Conservation (phyloP, 2,888 invertebrate species). For the Meghimatium bilineatum region DNA sequence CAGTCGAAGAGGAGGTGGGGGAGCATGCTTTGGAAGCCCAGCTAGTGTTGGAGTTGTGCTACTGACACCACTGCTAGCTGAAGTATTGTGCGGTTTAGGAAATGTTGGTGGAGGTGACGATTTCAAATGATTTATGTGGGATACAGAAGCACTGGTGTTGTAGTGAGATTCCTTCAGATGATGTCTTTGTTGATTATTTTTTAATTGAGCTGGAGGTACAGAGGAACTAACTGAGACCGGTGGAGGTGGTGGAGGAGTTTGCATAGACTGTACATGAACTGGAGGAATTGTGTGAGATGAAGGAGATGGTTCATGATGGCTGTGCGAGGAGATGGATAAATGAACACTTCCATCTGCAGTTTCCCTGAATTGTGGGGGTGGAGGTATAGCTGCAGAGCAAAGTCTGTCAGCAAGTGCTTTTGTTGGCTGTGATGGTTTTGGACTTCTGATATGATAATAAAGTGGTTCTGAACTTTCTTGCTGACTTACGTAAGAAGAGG, state of each 20-base stretch:
- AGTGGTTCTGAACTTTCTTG: slow-evolving; percentile 38
- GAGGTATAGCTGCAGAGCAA: slow-evolving; percentile 31
- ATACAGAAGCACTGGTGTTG: not conserved
- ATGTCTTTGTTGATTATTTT: slow-evolving; percentile 18
- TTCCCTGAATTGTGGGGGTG: slow-evolving; percentile 42
- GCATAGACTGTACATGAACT: slow-evolving; percentile 31
- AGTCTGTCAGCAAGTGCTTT: slow-evolving; percentile 22
- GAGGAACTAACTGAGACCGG: slow-evolving; percentile 33
- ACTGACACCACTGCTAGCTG: slow-evolving; percentile 16
- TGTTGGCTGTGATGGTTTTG: slow-evolving; percentile 26
- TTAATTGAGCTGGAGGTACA: slow-evolving; percentile 23
- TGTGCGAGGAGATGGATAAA: slow-evolving; percentile 16
- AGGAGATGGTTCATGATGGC: slow-evolving; percentile 44
- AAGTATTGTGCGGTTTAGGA: slow-evolving; percentile 44
- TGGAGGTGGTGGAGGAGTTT: slow-evolving; percentile 50
- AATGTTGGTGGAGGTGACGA: slow-evolving; percentile 50
- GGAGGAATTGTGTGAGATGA: slow-evolving; percentile 53
- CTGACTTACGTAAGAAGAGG: slow-evolving; percentile 34
- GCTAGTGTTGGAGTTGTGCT: slow-evolving; percentile 34
- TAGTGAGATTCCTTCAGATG: slow-evolving; percentile 6
- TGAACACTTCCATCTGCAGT: not conserved
- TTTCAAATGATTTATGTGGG: slow-evolving; percentile 43
- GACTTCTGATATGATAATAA: slow-evolving; percentile 43
- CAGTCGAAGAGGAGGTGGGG: slow-evolving; percentile 51
- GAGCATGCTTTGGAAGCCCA: slow-evolving; percentile 44